Conservation (phyloP, 23 tunicate genomes). For the Trididemnum clinides region DNA sequence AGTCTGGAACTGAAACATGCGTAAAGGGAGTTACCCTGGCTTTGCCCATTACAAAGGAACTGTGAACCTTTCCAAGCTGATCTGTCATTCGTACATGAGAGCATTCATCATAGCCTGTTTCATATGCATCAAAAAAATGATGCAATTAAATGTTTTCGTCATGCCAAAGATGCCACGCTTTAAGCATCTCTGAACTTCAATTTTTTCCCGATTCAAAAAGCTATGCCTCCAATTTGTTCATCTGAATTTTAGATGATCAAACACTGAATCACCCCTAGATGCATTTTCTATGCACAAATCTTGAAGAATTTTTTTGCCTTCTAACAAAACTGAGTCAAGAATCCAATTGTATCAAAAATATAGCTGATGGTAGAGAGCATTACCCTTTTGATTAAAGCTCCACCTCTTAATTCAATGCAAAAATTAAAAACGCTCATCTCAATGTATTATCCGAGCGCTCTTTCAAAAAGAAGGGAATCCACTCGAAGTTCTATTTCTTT, state of each 20-base stretch:
- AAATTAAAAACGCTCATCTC: background rate
- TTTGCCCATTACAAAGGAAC: background rate
- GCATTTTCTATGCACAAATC: too few relatives aligned
- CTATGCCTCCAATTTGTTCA: background rate
- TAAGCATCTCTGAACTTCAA: background rate
- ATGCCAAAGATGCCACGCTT: background rate
- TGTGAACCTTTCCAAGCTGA: background rate
- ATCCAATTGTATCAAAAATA: conserved; percentile 15
- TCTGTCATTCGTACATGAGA: background rate
- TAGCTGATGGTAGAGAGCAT: conserved; percentile 16
- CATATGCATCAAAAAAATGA: background rate
- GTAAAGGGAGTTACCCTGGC: background rate
- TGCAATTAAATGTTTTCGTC: background rate
- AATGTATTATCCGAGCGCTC: conserved; percentile 26
- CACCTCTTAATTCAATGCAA: background rate
- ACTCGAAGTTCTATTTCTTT: background rate
- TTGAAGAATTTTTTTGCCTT: too few relatives aligned
- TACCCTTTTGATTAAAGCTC: background rate
- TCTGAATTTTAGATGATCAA: too few relatives aligned
- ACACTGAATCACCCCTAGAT: too few relatives aligned
- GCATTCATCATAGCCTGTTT: background rate
- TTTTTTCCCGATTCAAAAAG: background rate
- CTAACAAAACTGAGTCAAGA: background rate
- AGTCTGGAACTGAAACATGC: background rate
- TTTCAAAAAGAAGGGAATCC: background rate